phyloP scores from a whole-genome alignment of 2,113 vertebrate species.

The Guaruba guarouba region DNA sequence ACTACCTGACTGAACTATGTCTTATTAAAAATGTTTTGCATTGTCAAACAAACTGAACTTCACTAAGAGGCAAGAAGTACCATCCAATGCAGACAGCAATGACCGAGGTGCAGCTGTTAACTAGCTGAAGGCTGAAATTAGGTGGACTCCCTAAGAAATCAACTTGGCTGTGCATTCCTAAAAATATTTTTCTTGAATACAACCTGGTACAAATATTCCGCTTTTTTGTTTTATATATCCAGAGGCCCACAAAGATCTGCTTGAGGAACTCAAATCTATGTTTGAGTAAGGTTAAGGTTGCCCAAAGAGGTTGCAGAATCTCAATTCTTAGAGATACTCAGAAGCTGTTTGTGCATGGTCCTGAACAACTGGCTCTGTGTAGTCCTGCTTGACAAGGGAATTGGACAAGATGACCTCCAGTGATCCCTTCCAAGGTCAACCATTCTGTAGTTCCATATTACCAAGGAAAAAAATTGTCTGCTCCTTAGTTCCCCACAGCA shows the following conservation, averaged over 20 bases:
- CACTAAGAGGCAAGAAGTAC: background rate
- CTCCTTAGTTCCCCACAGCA: background rate
- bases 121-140: background rate
- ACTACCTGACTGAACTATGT: background rate
- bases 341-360: accelerated
- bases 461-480: background rate
- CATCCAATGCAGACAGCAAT: background rate
- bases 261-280: background rate
- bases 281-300: background rate
- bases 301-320: background rate
- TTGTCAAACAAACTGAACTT: background rate
- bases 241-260: background rate
- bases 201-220: background rate
- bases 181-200: background rate
- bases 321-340: background rate
- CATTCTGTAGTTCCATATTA: background rate
- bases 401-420: background rate
- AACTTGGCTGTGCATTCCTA: background rate
- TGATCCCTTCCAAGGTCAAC: background rate
- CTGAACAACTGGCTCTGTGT: background rate
- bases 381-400: background rate
- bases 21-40: background rate
- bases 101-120: background rate
- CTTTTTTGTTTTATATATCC: background rate
- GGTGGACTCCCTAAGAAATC: background rate